These are phyloP conservation scores for Gobio occitaniae DNA, from an alignment of 2,797 vertebrate species.

Conservation along the genomic window DNA sequence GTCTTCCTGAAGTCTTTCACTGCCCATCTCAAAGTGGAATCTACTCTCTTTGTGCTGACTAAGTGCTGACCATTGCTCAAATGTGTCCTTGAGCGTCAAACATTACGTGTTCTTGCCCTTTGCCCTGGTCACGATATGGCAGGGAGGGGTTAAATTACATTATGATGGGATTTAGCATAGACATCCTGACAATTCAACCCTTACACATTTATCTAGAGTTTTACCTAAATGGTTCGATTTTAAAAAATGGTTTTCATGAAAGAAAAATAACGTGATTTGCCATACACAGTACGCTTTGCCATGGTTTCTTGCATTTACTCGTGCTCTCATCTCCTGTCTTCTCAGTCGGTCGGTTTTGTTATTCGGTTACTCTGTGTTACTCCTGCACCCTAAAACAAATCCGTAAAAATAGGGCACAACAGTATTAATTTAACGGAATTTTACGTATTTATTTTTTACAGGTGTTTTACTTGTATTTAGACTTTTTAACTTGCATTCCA, in stretches of 20 bases:
- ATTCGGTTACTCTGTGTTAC: background rate
- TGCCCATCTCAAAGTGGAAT: background rate
- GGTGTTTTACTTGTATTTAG: no score
- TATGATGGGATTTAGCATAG: slow-evolving; percentile 27
- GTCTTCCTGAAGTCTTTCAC: background rate
- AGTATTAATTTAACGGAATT: no score
- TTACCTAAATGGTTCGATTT: background rate
- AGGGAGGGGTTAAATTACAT: background rate
- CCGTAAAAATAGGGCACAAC: no score
- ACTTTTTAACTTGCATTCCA: no score
- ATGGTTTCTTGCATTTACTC: background rate
- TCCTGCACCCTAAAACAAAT: background rate
- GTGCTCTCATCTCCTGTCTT: background rate
- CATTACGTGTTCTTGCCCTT: slow-evolving; percentile 15
- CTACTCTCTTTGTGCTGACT: slow-evolving; percentile 11
- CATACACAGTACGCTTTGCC: background rate
- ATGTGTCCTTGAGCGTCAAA: background rate
- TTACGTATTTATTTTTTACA: no score
- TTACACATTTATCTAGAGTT: slow-evolving; percentile 7
- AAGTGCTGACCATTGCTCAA: slow-evolving; percentile 27
- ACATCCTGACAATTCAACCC: background rate
- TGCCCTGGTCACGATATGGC: slow-evolving; percentile 6
- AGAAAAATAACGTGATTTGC: background rate
- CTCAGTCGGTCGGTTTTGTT: background rate
- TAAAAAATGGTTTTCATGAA: background rate